phyloP scores from a whole-genome alignment of 2,888 invertebrate genomes.

The Aleiodes testaceus region DNA sequence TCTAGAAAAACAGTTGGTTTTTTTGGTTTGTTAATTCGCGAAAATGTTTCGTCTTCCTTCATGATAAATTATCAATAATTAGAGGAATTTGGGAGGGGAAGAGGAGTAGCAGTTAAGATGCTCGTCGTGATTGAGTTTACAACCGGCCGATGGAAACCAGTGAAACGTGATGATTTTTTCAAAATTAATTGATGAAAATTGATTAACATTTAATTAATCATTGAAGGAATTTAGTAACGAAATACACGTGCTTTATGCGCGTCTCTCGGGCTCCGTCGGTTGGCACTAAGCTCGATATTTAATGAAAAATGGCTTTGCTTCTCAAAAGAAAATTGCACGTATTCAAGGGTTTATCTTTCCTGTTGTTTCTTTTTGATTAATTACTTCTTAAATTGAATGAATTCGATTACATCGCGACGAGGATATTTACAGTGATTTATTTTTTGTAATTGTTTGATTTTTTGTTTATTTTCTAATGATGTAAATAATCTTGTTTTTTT shows the following conservation, averaged over 20 bases:
- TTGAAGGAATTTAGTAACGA: too few relatives aligned
- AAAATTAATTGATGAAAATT: slow-evolving; percentile 12
- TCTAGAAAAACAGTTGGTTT: background rate
- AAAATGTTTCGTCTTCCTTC: background rate
- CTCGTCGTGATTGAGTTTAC: slow-evolving; percentile 37
- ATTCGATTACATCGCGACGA: slow-evolving; percentile 24
- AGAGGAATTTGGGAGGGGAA: slow-evolving; percentile 37
- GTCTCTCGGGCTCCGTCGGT: slow-evolving; percentile 29
- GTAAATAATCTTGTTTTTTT: background rate
- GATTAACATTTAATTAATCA: too few relatives aligned
- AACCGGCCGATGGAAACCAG: slow-evolving; percentile 20
- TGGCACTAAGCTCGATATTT: slow-evolving; percentile 19
- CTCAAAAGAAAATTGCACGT: slow-evolving; percentile 2
- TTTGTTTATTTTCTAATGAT: background rate
- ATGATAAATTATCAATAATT: slow-evolving; percentile 46
- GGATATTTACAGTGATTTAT: slow-evolving; percentile 21
- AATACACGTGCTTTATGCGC: too few relatives aligned
- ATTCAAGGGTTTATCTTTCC: too few relatives aligned
- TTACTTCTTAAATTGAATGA: slow-evolving; percentile 14
- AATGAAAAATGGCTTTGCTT: slow-evolving; percentile 7
- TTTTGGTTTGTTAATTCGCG: slow-evolving; percentile 13
- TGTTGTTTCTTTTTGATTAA: background rate
- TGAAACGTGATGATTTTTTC: slow-evolving; percentile 2
- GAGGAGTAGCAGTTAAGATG: slow-evolving; percentile 11
- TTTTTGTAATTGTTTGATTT: slow-evolving; percentile 4